These are phyloP conservation scores for Pagetopsis macropterus DNA, from an alignment of 2,797 vertebrate genomes.

Conservation along the genomic window DNA sequence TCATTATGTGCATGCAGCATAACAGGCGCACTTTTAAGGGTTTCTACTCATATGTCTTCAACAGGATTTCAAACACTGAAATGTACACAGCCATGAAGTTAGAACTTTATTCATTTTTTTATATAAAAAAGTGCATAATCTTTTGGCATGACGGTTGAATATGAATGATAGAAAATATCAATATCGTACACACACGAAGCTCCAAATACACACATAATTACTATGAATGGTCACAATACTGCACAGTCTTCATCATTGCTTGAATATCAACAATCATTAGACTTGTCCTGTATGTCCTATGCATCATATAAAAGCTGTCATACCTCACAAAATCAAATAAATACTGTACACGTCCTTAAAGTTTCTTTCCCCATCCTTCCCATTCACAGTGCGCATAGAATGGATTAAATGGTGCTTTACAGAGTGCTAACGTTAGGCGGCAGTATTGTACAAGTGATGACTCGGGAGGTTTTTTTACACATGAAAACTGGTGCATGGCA, in stretches of 20 bases:
- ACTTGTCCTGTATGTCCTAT: conserved; percentile 50
- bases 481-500: conserved; percentile 40
- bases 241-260: conserved; percentile 47
- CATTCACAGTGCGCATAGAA: conserved; percentile 71
- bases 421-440: conserved; percentile 73
- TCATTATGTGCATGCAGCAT: conserved; percentile 42
- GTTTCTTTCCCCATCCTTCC: conserved; percentile 36
- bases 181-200: conserved; percentile 66
- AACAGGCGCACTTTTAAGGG: conserved; percentile 14
- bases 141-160: conserved; percentile 68
- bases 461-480: conserved; percentile 21
- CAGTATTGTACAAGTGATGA: conserved; percentile 77
- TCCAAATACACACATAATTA: conserved; percentile 63
- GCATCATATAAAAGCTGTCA: conserved; percentile 75
- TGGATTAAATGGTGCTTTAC: conserved; percentile 67
- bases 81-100: conserved; percentile 53
- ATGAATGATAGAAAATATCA: conserved; percentile 78
- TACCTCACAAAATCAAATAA: conserved; percentile 81
- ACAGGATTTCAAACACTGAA: conserved; percentile 48
- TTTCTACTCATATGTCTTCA: conserved; percentile 25
- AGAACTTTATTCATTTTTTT: conserved; percentile 66
- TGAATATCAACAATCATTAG: conserved; percentile 61
- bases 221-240: conserved; percentile 67
- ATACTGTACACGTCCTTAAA: conserved; percentile 82
- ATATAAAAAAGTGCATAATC: conserved; percentile 78